Evolutionary conservation across 2,888 invertebrate genomes (phyloP).

Genomic region (Oxystoma pomonae): DNA sequence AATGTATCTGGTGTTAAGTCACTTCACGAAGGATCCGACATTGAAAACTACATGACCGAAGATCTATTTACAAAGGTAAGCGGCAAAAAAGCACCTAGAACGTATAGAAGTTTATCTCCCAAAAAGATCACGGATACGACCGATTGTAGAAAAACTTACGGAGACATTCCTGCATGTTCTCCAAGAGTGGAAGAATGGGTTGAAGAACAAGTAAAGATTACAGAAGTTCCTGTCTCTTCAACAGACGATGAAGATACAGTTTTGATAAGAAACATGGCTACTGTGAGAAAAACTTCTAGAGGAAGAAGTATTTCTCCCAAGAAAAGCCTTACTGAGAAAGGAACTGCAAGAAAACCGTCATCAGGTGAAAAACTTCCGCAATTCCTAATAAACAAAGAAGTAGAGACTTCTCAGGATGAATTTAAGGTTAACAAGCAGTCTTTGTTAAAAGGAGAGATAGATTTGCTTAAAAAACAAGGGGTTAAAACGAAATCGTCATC

Average conservation of each 20-base stretch:
- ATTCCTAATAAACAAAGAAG: background rate
- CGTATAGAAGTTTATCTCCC: slow-evolving; percentile 24
- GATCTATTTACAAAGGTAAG: slow-evolving; percentile 28
- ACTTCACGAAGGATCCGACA: slow-evolving; percentile 22
- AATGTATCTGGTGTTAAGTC: slow-evolving; percentile 12
- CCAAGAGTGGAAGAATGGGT: slow-evolving; percentile 30
- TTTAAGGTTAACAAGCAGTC: background rate
- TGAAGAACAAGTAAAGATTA: slow-evolving; percentile 22
- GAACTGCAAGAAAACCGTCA: no score
- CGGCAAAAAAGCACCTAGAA: slow-evolving; percentile 21
- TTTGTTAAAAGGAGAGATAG: background rate
- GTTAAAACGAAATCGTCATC: background rate
- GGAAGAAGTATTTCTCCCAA: background rate
- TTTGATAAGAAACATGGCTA: background rate
- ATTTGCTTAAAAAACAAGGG: background rate
- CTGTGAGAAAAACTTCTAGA: background rate
- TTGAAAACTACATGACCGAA: slow-evolving; percentile 25
- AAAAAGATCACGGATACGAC: slow-evolving; percentile 11
- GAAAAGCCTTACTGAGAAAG: background rate
- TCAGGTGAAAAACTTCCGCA: background rate
- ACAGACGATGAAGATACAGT: background rate
- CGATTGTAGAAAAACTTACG: slow-evolving; percentile 21
- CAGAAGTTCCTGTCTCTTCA: background rate
- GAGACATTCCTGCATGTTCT: slow-evolving; percentile 22
- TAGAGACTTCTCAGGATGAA: background rate